phyloP scores from a whole-genome alignment of 2,888 invertebrate species.

The Drepanosiphum platanoidis region DNA sequence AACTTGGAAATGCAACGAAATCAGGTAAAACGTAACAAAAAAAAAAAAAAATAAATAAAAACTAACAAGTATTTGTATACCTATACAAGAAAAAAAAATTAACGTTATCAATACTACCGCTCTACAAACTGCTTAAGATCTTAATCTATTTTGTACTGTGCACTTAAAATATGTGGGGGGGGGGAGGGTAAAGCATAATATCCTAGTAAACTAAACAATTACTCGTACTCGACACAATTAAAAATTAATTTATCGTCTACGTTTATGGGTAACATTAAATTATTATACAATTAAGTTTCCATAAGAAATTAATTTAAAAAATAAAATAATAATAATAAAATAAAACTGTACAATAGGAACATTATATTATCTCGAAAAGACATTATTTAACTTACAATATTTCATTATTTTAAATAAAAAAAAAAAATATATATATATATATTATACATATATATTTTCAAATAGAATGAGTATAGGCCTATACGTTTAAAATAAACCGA shows the following conservation, averaged over 20 bases:
- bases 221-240: conserved; percentile 28
- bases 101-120: conserved; percentile 42
- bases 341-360: conserved; percentile 62
- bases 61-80: conserved; percentile 36
- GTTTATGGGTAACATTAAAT: conserved; percentile 54
- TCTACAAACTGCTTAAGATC: conserved; percentile 44
- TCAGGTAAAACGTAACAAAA: conserved; percentile 66
- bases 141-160: conserved; percentile 62
- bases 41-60: conserved; percentile 34
- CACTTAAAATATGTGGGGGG: conserved; percentile 45
- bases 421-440: no score
- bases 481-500: conserved; percentile 18
- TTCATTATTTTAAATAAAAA: conserved; percentile 9
- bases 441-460: conserved; percentile 35
- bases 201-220: conserved; percentile 29
- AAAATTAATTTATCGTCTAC: conserved; percentile 14
- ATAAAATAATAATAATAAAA: conserved; percentile 11
- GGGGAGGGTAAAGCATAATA: conserved; percentile 50
- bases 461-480: conserved; percentile 14
- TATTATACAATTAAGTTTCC: conserved; percentile 36
- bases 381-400: neutral
- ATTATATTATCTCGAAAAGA: conserved; percentile 22
- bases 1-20: conserved; percentile 62
- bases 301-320: conserved; percentile 8
- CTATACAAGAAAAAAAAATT: conserved; percentile 34